A percentile compares a stretch with the other conserved stretches of the same genome.
Conservation (phyloP, 2,113 vertebrate species). For the Caretta caretta region DNA sequence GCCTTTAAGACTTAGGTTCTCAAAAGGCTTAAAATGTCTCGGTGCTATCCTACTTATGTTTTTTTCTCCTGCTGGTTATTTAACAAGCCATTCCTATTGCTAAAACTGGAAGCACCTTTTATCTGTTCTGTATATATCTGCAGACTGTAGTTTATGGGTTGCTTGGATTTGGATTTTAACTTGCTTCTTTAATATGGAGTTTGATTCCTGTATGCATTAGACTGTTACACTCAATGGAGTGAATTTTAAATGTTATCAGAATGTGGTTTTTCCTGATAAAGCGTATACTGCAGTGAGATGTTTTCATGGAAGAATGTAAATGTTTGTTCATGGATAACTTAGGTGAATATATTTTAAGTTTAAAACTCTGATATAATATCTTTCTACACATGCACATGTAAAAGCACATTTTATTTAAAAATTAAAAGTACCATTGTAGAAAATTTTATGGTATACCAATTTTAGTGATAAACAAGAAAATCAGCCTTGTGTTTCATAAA, state of each 20-base stretch:
- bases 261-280: not conserved
- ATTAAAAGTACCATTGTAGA: not conserved
- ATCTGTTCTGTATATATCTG: not conserved
- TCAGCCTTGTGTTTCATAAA: too few species aligned
- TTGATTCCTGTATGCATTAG: not conserved
- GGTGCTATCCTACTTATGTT: not conserved
- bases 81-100: not conserved
- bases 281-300: not conserved
- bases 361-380: not conserved
- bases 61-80: not conserved
- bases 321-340: not conserved
- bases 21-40: constrained; percentile 6
- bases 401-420: not conserved
- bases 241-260: not conserved
- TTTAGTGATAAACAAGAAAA: not conserved
- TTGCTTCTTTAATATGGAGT: constrained; percentile 1
- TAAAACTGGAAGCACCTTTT: not conserved
- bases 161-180: not conserved
- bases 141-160: not conserved
- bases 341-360: not conserved
- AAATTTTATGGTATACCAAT: not conserved
- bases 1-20: constrained; percentile 32
- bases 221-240: not conserved
- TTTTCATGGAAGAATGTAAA: not conserved
- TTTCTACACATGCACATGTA: not conserved